These are phyloP conservation scores for Orius insidiosus DNA, from an alignment of 1,140 invertebrate species.

Conservation along the genomic window DNA sequence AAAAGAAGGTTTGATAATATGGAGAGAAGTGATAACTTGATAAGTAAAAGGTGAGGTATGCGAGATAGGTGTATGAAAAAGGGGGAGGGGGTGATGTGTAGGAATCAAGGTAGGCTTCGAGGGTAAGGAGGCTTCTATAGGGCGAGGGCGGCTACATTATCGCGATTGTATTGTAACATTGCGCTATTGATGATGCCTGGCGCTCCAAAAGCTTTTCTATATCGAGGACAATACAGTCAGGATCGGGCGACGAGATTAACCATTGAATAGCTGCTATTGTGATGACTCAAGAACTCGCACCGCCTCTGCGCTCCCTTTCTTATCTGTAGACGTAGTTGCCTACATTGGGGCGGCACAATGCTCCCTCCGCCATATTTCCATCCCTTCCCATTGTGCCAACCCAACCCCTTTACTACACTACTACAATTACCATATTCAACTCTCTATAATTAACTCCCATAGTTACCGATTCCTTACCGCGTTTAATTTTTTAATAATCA, in stretches of 20 bases:
- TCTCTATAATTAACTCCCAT: slow-evolving; percentile 3
- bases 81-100: not conserved
- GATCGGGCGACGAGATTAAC: slow-evolving; percentile 20
- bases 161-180: slow-evolving; percentile 22
- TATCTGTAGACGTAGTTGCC: slow-evolving; percentile 18
- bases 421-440: slow-evolving; percentile 6
- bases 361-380: slow-evolving; percentile 7
- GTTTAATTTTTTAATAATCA: slow-evolving; percentile 5
- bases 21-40: not conserved
- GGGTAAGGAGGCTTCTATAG: not conserved
- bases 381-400: slow-evolving; percentile 4
- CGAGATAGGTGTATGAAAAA: not conserved
- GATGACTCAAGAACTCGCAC: slow-evolving; percentile 20
- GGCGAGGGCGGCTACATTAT: slow-evolving; percentile 18
- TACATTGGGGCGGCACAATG: slow-evolving; percentile 9
- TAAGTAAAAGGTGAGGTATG: slow-evolving; percentile 1
- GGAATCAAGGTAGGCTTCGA: too few relatives aligned
- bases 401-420: not conserved
- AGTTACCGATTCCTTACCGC: not conserved
- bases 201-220: slow-evolving; percentile 22
- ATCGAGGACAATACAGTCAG: slow-evolving; percentile 20
- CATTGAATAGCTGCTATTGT: slow-evolving; percentile 21
- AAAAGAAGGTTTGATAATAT: not conserved
- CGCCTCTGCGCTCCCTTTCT: slow-evolving; percentile 14
- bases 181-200: slow-evolving; percentile 21